Percentiles rank a stretch among this genome's conserved stretches.
These are phyloP conservation scores for Psephotus haematonotus DNA, from an alignment of 2,113 vertebrate species.

Conservation along the genomic window DNA sequence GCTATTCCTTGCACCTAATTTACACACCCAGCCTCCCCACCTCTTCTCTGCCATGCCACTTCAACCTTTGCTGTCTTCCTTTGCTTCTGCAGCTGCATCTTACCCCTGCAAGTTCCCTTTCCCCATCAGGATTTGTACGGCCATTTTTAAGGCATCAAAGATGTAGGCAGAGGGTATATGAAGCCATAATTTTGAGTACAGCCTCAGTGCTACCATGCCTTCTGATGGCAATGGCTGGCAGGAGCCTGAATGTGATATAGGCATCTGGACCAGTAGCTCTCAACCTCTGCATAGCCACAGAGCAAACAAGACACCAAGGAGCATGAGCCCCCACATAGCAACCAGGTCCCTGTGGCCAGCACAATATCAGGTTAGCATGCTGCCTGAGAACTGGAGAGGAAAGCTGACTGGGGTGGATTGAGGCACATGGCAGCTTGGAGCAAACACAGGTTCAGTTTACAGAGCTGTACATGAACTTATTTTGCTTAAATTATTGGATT, in stretches of 20 bases:
- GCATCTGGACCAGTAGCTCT: background rate
- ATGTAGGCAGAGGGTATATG: accelerated
- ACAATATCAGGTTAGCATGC: background rate
- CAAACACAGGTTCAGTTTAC: background rate
- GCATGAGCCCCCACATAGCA: accelerated
- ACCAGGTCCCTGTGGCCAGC: background rate
- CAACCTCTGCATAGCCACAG: background rate
- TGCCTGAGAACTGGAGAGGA: background rate
- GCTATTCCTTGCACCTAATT: background rate
- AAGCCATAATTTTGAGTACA: background rate
- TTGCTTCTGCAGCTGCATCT: background rate
- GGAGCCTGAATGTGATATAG: background rate
- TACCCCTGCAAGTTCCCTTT: background rate
- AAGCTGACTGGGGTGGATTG: background rate
- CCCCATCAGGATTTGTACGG: background rate
- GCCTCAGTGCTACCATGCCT: background rate
- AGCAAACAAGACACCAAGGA: background rate
- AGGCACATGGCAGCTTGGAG: background rate
- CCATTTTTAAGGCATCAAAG: background rate
- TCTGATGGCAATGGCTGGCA: background rate
- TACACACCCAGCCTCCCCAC: background rate
- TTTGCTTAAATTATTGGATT: background rate
- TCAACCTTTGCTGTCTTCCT: background rate
- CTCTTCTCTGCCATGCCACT: background rate
- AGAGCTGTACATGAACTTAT: background rate